phyloP scores from a whole-genome alignment of 2,797 vertebrate species.

The Leucoraja ocellata region DNA sequence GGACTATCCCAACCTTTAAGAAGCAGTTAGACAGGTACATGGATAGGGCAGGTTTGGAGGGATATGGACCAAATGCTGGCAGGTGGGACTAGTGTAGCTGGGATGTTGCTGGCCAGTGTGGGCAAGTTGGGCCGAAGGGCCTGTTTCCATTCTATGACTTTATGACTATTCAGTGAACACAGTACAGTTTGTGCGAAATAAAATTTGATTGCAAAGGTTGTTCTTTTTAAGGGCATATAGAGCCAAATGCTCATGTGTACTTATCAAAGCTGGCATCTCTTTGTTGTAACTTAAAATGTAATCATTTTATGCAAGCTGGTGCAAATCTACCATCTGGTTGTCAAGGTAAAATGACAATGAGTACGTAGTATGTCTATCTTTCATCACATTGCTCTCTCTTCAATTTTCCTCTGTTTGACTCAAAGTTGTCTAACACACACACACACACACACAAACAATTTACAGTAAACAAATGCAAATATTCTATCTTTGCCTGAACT shows the following conservation, averaged over 20 bases:
- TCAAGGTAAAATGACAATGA: constrained; percentile 6
- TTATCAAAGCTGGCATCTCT: constrained; percentile 19
- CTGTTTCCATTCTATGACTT: too few species aligned
- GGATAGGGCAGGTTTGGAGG: too few species aligned
- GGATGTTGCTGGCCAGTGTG: too few species aligned
- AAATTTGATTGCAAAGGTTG: neutral
- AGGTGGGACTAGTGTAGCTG: too few species aligned
- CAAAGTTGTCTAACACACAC: neutral
- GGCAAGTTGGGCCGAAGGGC: too few species aligned
- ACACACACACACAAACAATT: neutral
- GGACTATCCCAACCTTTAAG: too few species aligned
- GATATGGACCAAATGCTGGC: too few species aligned
- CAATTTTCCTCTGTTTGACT: neutral
- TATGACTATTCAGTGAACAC: too few species aligned
- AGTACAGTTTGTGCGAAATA: neutral
- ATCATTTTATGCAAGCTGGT: neutral
- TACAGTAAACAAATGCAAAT: constrained; percentile 13
- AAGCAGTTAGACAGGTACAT: too few species aligned
- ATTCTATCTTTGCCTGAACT: neutral
- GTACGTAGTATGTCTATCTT: neutral
- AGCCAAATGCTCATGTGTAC: neutral
- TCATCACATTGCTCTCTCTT: neutral
- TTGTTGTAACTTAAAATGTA: constrained; percentile 21
- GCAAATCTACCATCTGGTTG: neutral
- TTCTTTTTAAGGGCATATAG: neutral